Evolutionary conservation across 2,888 invertebrate genomes (phyloP).

Genomic region (Erynnis tages): DNA sequence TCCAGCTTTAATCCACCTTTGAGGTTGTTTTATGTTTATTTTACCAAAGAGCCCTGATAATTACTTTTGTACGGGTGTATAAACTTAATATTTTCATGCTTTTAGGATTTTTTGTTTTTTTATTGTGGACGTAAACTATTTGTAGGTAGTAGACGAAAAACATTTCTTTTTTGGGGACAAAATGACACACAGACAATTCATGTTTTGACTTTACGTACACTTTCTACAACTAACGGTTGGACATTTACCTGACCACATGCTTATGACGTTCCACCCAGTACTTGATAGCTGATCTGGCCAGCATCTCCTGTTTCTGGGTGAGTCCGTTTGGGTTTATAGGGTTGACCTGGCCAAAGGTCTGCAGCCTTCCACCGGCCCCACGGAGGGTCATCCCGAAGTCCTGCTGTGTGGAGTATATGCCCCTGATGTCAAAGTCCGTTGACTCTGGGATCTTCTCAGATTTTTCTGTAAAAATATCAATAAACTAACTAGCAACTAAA

Average conservation of each 20-base stretch:
- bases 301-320: slow-evolving; percentile 90
- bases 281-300: slow-evolving; percentile 92
- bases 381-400: slow-evolving; percentile 89
- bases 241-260: slow-evolving; percentile 93
- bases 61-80: slow-evolving; percentile 6
- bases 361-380: slow-evolving; percentile 84
- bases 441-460: slow-evolving; percentile 76
- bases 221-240: no score
- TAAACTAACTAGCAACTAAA: no score
- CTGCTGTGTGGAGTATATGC: slow-evolving; percentile 88
- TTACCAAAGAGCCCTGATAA: slow-evolving; percentile 4
- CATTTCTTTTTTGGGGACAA: no score
- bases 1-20: slow-evolving; percentile 7
- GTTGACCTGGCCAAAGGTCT: slow-evolving; percentile 79
- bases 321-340: slow-evolving; percentile 88
- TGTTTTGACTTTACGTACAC: no score
- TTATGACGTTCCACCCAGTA: slow-evolving; percentile 95
- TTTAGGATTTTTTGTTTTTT: not conserved
- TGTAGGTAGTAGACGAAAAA: not conserved
- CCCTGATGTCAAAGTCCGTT: slow-evolving; percentile 85
- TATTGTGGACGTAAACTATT: not conserved
- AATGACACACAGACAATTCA: no score
- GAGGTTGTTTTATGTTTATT: slow-evolving; percentile 19
- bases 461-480: slow-evolving; percentile 50
- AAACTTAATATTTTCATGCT: slow-evolving; percentile 3